These are phyloP conservation scores for Tetrao urogallus DNA, from an alignment of 2,113 vertebrate genomes.

Conservation along the genomic window DNA sequence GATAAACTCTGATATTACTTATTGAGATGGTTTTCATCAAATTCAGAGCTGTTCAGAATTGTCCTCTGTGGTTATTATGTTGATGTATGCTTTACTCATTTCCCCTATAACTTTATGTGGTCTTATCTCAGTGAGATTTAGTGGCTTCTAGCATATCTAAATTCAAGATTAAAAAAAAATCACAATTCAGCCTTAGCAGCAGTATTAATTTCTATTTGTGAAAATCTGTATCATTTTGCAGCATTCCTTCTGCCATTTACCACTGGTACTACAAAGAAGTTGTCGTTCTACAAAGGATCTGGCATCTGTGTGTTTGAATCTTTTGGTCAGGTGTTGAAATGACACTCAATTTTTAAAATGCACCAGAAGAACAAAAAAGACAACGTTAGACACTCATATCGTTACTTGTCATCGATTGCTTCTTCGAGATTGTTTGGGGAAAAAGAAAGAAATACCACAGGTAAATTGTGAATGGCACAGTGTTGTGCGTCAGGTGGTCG, in stretches of 20 bases:
- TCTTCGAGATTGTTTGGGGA: not conserved
- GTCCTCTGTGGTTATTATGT: not conserved
- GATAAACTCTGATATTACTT: not conserved
- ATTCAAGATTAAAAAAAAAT: not conserved
- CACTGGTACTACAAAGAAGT: not conserved
- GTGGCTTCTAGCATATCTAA: not conserved
- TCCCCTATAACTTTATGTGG: not conserved
- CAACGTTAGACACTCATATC: not conserved
- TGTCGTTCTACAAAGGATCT: rapidly evolving
- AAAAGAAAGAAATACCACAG: not conserved
- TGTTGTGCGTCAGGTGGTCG: not conserved
- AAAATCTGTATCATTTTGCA: not conserved
- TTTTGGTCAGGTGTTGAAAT: not conserved
- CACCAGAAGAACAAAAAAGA: not conserved
- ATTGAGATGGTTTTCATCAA: not conserved
- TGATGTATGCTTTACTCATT: not conserved
- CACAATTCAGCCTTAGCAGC: not conserved
- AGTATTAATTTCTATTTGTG: not conserved
- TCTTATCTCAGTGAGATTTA: not conserved
- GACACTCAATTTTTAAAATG: not conserved
- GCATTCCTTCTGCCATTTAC: not conserved
- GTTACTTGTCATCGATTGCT: not conserved
- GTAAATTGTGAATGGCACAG: not conserved
- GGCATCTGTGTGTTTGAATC: not conserved
- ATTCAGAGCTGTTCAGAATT: not conserved